Conservation (phyloP, 1,140 invertebrate species). For the Acromyrmex echinatior region DNA sequence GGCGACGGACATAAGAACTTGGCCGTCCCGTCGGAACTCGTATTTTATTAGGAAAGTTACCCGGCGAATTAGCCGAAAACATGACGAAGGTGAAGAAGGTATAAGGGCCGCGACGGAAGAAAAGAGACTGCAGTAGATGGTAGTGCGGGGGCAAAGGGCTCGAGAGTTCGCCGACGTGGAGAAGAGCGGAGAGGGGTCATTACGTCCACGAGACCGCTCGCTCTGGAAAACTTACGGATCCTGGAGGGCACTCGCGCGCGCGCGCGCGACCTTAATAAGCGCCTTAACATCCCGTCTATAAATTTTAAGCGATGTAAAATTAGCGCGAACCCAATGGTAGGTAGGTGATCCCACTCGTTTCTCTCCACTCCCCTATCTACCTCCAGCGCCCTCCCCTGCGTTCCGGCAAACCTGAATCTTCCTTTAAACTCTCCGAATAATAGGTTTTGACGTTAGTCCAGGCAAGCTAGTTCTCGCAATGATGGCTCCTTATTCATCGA, state of each 20-base stretch:
- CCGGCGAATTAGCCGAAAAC: conserved; percentile 52
- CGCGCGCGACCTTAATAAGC: conserved; percentile 78
- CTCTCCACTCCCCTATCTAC: background rate
- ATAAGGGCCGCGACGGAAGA: conserved; percentile 55
- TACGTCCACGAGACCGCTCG: conserved; percentile 41
- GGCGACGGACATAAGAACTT: conserved; percentile 42
- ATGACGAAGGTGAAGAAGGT: conserved; percentile 53
- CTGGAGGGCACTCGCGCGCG: conserved; percentile 39
- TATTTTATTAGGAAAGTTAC: conserved; percentile 71
- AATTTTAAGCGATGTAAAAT: conserved; percentile 80
- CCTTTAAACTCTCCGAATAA: conserved; percentile 68
- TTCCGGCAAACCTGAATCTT: conserved; percentile 26
- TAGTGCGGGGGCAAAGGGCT: background rate
- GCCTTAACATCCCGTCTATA: conserved; percentile 81
- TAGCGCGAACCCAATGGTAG: conserved; percentile 68
- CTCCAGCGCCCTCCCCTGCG: background rate
- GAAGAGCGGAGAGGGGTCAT: conserved; percentile 38
- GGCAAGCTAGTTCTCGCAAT: conserved; percentile 28
- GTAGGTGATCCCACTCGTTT: background rate
- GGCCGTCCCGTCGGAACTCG: conserved; percentile 50
- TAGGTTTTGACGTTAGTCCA: conserved; percentile 67
- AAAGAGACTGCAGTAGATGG: background rate
- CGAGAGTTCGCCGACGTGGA: conserved; percentile 3
- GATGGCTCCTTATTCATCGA: conserved; percentile 50
- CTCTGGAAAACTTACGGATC: conserved; percentile 61